Conservation (phyloP, 2,113 vertebrate genomes). For the Dolichallabes microphthalmus region DNA sequence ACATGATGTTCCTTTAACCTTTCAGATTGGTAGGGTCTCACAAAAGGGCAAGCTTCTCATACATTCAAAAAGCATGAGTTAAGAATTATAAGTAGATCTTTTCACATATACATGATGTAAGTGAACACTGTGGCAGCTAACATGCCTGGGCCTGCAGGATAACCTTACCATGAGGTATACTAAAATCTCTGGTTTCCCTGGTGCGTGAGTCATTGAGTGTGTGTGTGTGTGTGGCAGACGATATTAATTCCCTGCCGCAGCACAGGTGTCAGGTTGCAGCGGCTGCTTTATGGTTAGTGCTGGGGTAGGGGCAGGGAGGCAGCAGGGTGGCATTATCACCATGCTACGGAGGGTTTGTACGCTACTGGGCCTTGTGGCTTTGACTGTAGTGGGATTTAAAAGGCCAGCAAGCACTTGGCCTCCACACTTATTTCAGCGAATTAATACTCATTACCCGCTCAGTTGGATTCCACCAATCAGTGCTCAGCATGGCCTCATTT, state of each 20-base stretch:
- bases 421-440: slow-evolving; percentile 26
- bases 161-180: slow-evolving; percentile 44
- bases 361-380: slow-evolving; percentile 20
- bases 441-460: slow-evolving; percentile 32
- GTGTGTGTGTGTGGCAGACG: slow-evolving; percentile 38
- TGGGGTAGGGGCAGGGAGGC: slow-evolving; percentile 28
- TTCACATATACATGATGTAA: slow-evolving; percentile 34
- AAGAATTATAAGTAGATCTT: slow-evolving; percentile 31
- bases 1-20: slow-evolving; percentile 9
- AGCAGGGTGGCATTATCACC: slow-evolving; percentile 44
- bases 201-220: slow-evolving; percentile 20
- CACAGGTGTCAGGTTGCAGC: slow-evolving; percentile 51
- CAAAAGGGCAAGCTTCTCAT: slow-evolving; percentile 21
- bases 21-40: slow-evolving; percentile 5
- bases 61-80: slow-evolving; percentile 18
- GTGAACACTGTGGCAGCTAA: slow-evolving; percentile 36
- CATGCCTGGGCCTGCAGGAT: slow-evolving; percentile 44
- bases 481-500: background rate
- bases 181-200: slow-evolving; percentile 51
- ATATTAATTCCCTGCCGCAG: slow-evolving; percentile 53
- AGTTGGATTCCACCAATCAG: slow-evolving; percentile 27
- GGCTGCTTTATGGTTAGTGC: slow-evolving; percentile 45
- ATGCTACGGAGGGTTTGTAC: slow-evolving; percentile 42
- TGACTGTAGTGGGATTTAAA: slow-evolving; percentile 28
- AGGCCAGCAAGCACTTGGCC: slow-evolving; percentile 30